Evolutionary conservation across 2,797 vertebrate genomes (phyloP), one percentile per base, ranked within the genome.

Genomic region (Dryobates pubescens): DNA sequence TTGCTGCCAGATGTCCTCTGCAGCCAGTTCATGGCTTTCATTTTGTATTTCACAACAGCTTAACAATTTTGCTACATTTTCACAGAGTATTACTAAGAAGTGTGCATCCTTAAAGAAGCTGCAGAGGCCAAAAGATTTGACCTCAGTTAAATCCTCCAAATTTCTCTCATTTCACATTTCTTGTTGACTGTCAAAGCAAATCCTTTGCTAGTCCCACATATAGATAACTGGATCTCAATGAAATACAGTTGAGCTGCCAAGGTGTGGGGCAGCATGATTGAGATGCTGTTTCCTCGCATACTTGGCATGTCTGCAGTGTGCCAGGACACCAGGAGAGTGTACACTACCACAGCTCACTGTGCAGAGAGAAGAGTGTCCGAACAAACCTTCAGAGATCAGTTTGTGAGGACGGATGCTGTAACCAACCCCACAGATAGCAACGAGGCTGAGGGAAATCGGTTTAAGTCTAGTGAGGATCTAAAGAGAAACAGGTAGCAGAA

Each of bases 1-100:
- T 90, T 92, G 82, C 87, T 91, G 80, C 85, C 89, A 94, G 85
- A 93, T 94, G 92, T 95, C 82, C 86, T 87, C 83, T 82, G 74
- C 72, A 86, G 74, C 61, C 62, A 68, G 34, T 65, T 71, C 41
- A 26, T 5, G 29, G 85, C 74, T 92, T 92, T 81, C 26, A 4
- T 72, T 93, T 86, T 45, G 34, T 61, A 29, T 70, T 83, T 89
- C 5, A 7, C 20, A n/a, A 73, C 3, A 61, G 57, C 41, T 64
- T 70, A 64, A 61, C 13, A 36, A 61, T 58, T 82, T 76, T 58
- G 45, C 61, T 79, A 68, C 78, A 82, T 89, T 73, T 22, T 84
- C 65, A 32, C 13, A 17, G 58, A 24, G 15, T 30, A 30, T 38
- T 74, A 23, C 20, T 43, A 77, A 84, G 71, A 63, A n/a, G 20